Base-by-base conservation (phyloP, 1,140 invertebrate species). In the Dendroctonus valens region DNA sequence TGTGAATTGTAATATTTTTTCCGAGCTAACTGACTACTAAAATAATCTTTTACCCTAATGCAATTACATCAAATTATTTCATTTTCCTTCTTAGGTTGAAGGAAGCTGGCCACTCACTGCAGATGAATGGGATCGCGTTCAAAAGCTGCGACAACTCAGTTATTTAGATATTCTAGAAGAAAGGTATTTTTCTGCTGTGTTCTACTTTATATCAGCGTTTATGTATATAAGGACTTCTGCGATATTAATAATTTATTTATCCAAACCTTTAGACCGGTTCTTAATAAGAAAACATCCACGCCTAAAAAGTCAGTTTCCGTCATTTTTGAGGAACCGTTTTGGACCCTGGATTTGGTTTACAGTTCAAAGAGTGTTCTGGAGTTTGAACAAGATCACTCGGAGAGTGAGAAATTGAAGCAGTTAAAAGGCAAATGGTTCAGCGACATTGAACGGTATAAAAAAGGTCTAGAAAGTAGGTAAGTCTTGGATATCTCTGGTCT, bases 371-470 rank as follows among this genome's bases (percentile, higher is more conserved):
- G 59, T 9, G 6, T 5, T 26, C n/a, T 62, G 26, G 53, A 75
- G 69, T 48, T 78, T 11, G 41, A 37, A 5, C 53, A 72, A 39
- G 77, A 79, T 40, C 65, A 46, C 4, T 68, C 54, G 6, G 66
- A 70, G 42, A 72, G 71, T 9, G 15, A 61, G 12, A 65, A 73
- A 12, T 73, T 76, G 15, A 53, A 41, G 8, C 3, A 52, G 3
- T 52, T 76, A 39, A 78, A 77, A 61, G 67, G 62, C 7, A 42
- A 46, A 5, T 79, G 77, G 76, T 63, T 67, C 38, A 54, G 55
- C 0, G 70, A 77, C n/a, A 59, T 72, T 7, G 68, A 60, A 38
- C 66, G 74, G 44, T 50, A 61, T 8, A 15, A 69, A n/a, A 72
- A 67, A 15, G 73, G 72, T 7, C 62, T 58, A 9, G 40, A 67